A percentile compares a stretch with the other conserved stretches of the same genome.
These are phyloP conservation scores for Eurystomus glaucurus DNA, from an alignment of 2,797 vertebrate genomes.

Conservation along the genomic window DNA sequence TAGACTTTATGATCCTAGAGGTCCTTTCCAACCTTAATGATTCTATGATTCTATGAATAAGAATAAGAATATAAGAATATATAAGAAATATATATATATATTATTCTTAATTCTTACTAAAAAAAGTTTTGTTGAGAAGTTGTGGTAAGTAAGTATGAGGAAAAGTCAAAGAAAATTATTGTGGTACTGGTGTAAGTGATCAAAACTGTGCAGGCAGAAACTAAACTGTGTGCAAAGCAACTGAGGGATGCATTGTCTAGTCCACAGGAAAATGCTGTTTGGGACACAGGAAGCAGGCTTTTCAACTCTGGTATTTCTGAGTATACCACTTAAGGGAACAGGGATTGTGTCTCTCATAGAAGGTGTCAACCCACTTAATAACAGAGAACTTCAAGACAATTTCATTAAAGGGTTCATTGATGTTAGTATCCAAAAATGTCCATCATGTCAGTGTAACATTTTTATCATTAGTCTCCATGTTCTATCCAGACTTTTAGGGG, in stretches of 20 bases:
- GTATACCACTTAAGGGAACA: neutral
- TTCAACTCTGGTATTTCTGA: neutral
- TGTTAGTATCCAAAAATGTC: neutral
- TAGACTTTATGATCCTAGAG: too few species aligned
- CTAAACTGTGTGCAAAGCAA: neutral
- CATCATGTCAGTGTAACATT: neutral
- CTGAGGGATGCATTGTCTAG: neutral
- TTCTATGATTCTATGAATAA: neutral
- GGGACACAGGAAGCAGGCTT: neutral
- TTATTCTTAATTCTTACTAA: neutral
- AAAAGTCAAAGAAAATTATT: neutral
- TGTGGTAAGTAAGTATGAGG: rapidly evolving
- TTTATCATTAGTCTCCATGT: neutral
- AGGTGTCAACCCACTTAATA: neutral
- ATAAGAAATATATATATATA: too few species aligned
- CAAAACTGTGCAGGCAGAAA: neutral
- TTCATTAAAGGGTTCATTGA: neutral
- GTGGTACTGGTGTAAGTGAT: neutral
- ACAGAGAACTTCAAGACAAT: neutral
- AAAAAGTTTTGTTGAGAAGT: neutral
- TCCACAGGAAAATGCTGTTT: neutral
- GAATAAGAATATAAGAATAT: neutral
- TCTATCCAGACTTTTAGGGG: neutral
- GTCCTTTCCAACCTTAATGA: too few species aligned
- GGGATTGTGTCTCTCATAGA: neutral